Percentiles rank a stretch among this genome's conserved stretches.
phyloP scores from a whole-genome alignment of 2,888 invertebrate species.

The Ypsolopha sequella region DNA sequence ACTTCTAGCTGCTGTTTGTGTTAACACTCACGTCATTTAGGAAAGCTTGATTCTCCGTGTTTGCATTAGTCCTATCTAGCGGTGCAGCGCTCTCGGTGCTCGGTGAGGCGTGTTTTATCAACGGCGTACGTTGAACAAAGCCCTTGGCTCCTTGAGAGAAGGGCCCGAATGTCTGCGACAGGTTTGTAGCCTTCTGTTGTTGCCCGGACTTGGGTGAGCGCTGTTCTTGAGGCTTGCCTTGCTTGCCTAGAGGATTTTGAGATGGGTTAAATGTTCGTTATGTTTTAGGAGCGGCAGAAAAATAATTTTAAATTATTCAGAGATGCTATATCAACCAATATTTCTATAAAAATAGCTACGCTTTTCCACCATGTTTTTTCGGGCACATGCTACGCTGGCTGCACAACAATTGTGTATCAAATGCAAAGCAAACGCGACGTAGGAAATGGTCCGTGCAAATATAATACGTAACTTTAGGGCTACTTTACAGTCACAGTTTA shows the following conservation, averaged over 20 bases:
- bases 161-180: conserved; percentile 36
- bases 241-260: conserved; percentile 28
- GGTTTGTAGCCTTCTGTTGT: not conserved
- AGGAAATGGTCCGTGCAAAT: too few relatives aligned
- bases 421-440: too few relatives aligned
- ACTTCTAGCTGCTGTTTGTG: too few relatives aligned
- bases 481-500: too few relatives aligned
- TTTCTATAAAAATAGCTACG: too few relatives aligned
- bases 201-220: not conserved
- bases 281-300: too few relatives aligned
- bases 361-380: too few relatives aligned
- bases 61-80: conserved; percentile 79
- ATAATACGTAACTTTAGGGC: too few relatives aligned
- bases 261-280: not conserved
- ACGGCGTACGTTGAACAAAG: conserved; percentile 88
- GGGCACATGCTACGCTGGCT: too few relatives aligned
- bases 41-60: conserved; percentile 93
- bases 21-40: conserved; percentile 82
- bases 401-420: too few relatives aligned
- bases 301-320: too few relatives aligned
- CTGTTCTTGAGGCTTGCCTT: conserved; percentile 15
- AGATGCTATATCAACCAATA: too few relatives aligned
- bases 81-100: conserved; percentile 77
- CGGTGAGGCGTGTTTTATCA: conserved; percentile 85
- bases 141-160: conserved; percentile 81